These are phyloP conservation scores for Porites lobata DNA, from an alignment of 92 coral and sea anemone genomes.

Conservation along the genomic window DNA sequence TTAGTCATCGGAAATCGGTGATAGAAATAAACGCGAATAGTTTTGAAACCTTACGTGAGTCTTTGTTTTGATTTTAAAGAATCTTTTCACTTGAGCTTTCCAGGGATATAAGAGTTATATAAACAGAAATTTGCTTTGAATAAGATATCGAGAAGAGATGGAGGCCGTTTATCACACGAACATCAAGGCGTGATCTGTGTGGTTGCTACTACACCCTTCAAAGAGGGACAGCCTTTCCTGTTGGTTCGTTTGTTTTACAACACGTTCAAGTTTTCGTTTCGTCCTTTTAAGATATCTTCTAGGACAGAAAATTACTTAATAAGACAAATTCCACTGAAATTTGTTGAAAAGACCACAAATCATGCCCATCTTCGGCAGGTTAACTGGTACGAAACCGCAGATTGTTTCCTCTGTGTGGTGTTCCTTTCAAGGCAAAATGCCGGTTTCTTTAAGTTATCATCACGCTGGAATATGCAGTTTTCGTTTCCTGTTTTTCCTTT, in stretches of 20 bases:
- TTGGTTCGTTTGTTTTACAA: constrained; percentile 9
- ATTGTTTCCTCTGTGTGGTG: too few relatives aligned
- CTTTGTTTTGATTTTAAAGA: constrained; percentile 19
- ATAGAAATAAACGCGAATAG: constrained; percentile 17
- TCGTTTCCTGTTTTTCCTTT: too few relatives aligned
- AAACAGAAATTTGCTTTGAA: constrained; percentile 8
- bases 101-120: background rate
- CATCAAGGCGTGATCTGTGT: constrained; percentile 15
- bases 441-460: too few relatives aligned
- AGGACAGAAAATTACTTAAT: background rate
- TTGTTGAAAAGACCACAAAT: background rate
- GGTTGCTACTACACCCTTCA: background rate
- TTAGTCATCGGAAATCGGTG: constrained; percentile 38
- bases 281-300: constrained; percentile 23
- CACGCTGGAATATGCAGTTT: too few relatives aligned
- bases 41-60: constrained; percentile 3
- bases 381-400: too few relatives aligned
- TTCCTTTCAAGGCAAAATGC: too few relatives aligned
- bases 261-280: background rate
- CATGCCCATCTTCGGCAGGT: too few relatives aligned
- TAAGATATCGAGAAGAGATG: background rate
- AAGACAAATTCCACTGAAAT: background rate
- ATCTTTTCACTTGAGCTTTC: constrained; percentile 2
- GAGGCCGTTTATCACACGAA: background rate
- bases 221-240: constrained; percentile 3